Percentiles rank a stretch among this genome's conserved stretches.
Evolutionary conservation across 92 coral and sea anemone genomes (phyloP).

Genomic region (Isaurus tuberculatus): DNA sequence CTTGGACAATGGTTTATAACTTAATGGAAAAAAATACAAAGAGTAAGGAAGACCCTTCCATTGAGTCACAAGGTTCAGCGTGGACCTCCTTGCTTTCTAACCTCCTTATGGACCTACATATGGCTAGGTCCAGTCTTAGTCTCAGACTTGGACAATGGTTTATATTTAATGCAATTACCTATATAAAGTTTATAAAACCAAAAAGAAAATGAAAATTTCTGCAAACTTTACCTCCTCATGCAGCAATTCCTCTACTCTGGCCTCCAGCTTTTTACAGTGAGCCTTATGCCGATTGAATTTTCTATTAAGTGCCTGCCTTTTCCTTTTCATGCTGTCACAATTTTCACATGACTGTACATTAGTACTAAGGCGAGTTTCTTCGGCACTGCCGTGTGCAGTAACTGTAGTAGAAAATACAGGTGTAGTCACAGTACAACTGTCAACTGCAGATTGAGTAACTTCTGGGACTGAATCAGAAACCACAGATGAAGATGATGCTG

Average conservation of each 20-base stretch:
- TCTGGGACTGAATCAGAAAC: background rate
- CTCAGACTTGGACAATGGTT: no score
- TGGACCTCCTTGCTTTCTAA: no score
- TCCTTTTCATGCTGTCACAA: background rate
- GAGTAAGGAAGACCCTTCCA: no score
- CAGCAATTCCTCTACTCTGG: background rate
- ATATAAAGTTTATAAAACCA: background rate
- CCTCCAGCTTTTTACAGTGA: background rate
- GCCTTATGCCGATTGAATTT: background rate
- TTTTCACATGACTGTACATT: background rate
- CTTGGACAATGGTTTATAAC: background rate
- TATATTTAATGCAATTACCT: no score
- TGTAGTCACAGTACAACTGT: constrained; percentile 3
- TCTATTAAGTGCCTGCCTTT: background rate
- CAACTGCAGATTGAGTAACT: background rate
- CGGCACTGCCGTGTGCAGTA: background rate
- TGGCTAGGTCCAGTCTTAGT: no score
- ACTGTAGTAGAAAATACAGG: background rate
- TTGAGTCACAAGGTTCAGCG: no score
- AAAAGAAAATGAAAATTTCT: background rate
- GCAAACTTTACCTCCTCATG: background rate
- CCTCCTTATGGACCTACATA: no score
- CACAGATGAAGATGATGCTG: background rate
- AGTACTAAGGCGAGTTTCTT: background rate
- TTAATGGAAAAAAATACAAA: no score